phyloP scores from a whole-genome alignment of 2,888 invertebrate genomes.

The Aplocera efformata region DNA sequence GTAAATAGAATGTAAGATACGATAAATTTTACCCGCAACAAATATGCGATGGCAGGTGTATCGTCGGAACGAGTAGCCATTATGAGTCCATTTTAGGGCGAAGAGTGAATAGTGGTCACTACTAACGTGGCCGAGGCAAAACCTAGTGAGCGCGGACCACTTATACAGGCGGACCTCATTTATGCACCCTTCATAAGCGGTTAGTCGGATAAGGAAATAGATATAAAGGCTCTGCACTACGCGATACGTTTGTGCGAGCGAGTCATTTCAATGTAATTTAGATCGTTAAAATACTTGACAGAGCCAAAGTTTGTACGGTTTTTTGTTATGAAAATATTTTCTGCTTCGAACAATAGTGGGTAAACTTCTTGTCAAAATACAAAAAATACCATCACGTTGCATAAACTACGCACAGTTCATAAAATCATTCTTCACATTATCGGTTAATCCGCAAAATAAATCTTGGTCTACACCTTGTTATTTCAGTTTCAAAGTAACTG shows the following conservation, averaged over 20 bases:
- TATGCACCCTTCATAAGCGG: conserved; percentile 75
- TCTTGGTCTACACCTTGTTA: no score
- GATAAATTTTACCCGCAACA: conserved; percentile 60
- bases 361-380: background rate
- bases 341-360: no score
- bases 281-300: conserved; percentile 13
- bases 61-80: conserved; percentile 71
- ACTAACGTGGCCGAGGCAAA: conserved; percentile 57
- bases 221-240: conserved; percentile 41
- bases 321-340: background rate
- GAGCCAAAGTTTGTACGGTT: conserved; percentile 1
- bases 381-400: background rate
- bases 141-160: conserved; percentile 52
- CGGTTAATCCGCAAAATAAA: no score
- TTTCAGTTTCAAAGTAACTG: no score
- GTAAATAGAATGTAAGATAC: conserved; percentile 48
- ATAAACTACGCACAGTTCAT: background rate
- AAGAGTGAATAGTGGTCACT: conserved; percentile 62
- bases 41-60: conserved; percentile 73
- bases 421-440: no score
- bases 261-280: conserved; percentile 14
- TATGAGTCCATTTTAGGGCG: conserved; percentile 76
- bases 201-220: conserved; percentile 60
- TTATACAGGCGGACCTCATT: conserved; percentile 57
- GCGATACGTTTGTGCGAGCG: conserved; percentile 8